Base-by-base conservation (phyloP, 2,888 invertebrate genomes). In the Cancer borealis region DNA sequence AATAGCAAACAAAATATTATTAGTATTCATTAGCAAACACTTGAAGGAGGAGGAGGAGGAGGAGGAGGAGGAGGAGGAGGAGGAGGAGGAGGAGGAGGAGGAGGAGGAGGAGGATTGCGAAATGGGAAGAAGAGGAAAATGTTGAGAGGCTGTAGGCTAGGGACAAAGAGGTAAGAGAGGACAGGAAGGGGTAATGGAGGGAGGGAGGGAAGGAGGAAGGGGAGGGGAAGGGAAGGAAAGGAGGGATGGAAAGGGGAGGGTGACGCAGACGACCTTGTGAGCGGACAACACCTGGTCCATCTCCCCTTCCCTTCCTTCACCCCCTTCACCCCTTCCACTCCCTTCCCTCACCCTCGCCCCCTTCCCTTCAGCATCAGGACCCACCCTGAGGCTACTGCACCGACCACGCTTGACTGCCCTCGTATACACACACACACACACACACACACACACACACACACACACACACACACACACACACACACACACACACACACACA, bases 401-500 rank as follows among this genome's bases (percentile, higher is more conserved):
- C 30, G 14, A 79, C 79, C 79, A 79, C 79, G 79, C 79, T 79
- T 79, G 79, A 79, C 79, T 79, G 79, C 79, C 26, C 79, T 30
- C 79, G 30, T 10, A 12, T 10, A 79, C 79, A 66, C 66, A 66
- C 66, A 66, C 66, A 66, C 66, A 66, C 21, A 66, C 66, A 66
- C 66, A 66, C 66, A 17, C 17, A 54, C 54, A 73, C 73, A 66
- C 66, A 73, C 26, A 73, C 73, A 73, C 73, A 26, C 26, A 73
- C 73, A 73, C 73, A 73, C 73, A 73, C 26, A 73, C n/a, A 73
- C 73, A 73, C 73, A 73, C 73, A 73, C 73, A 73, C 73, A 73
- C 73, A 73, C 73, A 73, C 73, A 73, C 73, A 73, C 73, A 73
- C 73, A 73, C 73, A 73, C 73, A 73, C 73, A 73, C 73, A 73